phyloP scores from a whole-genome alignment of 1,140 invertebrate genomes.

The Yoshiicerus persimilis region DNA sequence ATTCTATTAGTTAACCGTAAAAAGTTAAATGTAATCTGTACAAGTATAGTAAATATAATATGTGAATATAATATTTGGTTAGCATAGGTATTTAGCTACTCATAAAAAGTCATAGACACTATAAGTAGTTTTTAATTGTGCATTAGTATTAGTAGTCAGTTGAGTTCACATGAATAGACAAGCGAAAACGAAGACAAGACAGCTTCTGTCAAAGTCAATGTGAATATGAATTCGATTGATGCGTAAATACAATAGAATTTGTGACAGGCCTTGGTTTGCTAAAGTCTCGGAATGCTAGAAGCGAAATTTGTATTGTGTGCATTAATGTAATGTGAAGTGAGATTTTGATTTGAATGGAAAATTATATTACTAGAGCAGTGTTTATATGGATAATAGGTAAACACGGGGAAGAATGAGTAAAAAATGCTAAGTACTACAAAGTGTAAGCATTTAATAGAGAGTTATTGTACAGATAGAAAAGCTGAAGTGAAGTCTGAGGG shows the following conservation, averaged over 20 bases:
- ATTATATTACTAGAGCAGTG: not conserved
- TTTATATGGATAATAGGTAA: no score
- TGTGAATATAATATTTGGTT: no score
- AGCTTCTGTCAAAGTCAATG: conserved; percentile 12
- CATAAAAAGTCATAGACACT: not conserved
- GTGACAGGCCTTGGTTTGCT: not conserved
- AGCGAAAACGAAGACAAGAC: not conserved
- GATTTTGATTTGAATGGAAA: not conserved
- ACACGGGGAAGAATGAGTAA: not conserved
- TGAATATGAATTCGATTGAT: not conserved
- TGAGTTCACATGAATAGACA: not conserved
- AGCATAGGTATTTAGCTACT: no score
- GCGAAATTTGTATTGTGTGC: no score
- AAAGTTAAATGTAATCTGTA: no score
- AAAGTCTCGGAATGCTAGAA: not conserved
- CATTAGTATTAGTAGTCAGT: not conserved
- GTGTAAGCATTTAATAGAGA: not conserved
- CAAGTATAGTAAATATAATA: no score
- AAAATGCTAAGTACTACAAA: not conserved
- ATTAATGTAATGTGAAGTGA: no score
- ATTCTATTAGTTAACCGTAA: no score
- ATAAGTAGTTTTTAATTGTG: no score
- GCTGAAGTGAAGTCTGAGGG: no score
- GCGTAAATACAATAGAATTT: not conserved
- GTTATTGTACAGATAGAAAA: not conserved